phyloP scores from a whole-genome alignment of 1,140 invertebrate species.

The Drosophila pallidifrons region DNA sequence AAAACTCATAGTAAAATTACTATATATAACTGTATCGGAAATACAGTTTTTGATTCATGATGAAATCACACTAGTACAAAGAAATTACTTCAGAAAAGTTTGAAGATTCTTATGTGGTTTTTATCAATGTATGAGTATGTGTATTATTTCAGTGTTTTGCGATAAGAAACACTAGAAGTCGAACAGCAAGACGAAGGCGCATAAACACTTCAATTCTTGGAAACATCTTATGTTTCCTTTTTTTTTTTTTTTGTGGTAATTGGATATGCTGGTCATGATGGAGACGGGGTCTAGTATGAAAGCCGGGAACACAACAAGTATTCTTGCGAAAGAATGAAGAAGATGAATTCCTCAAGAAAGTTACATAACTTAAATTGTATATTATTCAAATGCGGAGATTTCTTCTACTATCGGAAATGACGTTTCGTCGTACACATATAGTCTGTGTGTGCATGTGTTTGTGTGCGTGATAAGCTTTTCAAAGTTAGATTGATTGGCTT shows the following conservation, averaged over 20 bases:
- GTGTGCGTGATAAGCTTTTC: conserved; percentile 10
- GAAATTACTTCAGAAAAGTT: background rate
- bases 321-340: conserved; percentile 12
- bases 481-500: conserved; percentile 1
- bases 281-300: conserved; percentile 3
- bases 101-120: conserved; percentile 4
- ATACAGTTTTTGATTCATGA: background rate
- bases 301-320: background rate
- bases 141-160: conserved; percentile 5
- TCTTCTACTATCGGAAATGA: background rate
- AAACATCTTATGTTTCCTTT: conserved; percentile 38
- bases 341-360: conserved; percentile 3
- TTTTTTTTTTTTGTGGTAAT: conserved; percentile 28
- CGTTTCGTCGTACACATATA: background rate
- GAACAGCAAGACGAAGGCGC: conserved; percentile 20
- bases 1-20: conserved; percentile 14
- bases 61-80: background rate
- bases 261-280: conserved; percentile 37
- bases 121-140: conserved; percentile 20
- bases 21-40: background rate
- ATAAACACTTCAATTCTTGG: conserved; percentile 44
- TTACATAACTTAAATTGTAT: background rate
- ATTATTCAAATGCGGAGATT: conserved; percentile 5
- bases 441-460: background rate
- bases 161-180: conserved; percentile 30